Percentiles rank a stretch among this genome's conserved stretches.
These are phyloP conservation scores for Nemurella pictetii DNA, from an alignment of 2,888 invertebrate species.

Conservation along the genomic window DNA sequence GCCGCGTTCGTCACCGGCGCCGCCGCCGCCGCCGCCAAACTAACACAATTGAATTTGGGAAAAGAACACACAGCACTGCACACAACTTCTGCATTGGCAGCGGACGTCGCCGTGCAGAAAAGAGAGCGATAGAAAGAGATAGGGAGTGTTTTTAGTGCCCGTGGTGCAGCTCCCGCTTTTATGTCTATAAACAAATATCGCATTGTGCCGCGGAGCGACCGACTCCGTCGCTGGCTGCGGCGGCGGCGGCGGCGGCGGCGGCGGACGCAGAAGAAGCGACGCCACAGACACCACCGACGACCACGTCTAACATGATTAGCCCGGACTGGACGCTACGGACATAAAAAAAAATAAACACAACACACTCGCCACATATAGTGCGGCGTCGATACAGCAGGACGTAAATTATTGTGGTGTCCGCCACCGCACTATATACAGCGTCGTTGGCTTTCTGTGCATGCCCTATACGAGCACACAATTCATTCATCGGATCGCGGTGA, in stretches of 20 bases:
- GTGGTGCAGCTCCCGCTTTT: background rate
- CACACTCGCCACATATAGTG: background rate
- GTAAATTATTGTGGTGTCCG: background rate
- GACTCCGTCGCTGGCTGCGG: background rate
- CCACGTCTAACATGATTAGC: background rate
- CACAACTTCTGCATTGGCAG: background rate
- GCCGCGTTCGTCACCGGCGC: no score
- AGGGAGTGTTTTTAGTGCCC: background rate
- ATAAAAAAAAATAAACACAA: background rate
- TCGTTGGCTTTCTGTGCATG: background rate
- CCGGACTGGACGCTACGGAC: background rate
- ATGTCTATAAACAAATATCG: background rate
- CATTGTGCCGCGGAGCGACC: background rate
- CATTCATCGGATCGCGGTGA: background rate
- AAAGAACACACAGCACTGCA: no score
- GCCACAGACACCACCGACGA: no score
- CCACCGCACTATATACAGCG: no score
- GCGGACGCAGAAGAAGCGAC: no score
- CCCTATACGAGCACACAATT: background rate
- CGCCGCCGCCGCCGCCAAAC: background rate
- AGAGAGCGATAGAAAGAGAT: background rate
- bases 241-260: no score
- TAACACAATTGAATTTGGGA: background rate
- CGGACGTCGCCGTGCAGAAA: background rate
- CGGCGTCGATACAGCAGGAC: background rate